Conservation (phyloP, 2,888 invertebrate species). For the Melolontha melolontha region DNA sequence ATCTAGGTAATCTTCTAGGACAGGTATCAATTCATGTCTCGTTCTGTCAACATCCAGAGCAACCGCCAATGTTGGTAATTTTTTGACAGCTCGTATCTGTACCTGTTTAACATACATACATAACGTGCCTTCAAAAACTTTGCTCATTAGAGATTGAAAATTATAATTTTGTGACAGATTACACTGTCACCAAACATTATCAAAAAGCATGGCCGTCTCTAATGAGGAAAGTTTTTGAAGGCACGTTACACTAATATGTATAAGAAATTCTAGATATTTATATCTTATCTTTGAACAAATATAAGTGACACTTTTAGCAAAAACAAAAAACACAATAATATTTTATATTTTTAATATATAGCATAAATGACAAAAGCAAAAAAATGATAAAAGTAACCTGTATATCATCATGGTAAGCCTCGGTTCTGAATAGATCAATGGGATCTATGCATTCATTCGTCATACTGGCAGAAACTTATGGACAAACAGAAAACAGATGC, state of each 20-base stretch:
- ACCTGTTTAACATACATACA: conserved; percentile 64
- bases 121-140: no score
- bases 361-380: background rate
- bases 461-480: conserved; percentile 10
- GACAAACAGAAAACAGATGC: background rate
- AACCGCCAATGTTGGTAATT: conserved; percentile 55
- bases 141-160: background rate
- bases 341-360: background rate
- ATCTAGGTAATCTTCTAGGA: conserved; percentile 54
- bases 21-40: conserved; percentile 57
- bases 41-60: conserved; percentile 56
- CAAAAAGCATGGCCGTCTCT: no score
- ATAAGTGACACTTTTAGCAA: no score
- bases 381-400: conserved; percentile 36
- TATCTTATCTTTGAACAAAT: no score
- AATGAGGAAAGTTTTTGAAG: no score
- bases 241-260: no score
- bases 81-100: conserved; percentile 57
- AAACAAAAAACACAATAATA: no score
- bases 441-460: conserved; percentile 38
- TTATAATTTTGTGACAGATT: background rate
- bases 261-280: no score
- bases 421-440: conserved; percentile 42
- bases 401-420: conserved; percentile 40
- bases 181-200: no score